Evolutionary conservation across 2,797 vertebrate species (phyloP).

Genomic region (Xyrichtys novacula): DNA sequence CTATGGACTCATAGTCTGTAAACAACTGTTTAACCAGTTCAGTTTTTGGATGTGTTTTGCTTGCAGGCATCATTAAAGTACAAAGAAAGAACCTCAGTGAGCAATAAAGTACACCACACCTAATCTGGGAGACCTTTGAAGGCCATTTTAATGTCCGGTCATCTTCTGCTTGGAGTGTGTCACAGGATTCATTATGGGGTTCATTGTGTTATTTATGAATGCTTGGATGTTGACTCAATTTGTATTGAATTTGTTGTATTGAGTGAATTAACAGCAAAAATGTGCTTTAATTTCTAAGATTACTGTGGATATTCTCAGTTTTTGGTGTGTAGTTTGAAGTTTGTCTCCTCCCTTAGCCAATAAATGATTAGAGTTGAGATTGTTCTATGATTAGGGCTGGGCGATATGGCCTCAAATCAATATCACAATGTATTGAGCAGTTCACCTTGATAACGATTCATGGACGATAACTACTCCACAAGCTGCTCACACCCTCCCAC

Average conservation of each 20-base stretch:
- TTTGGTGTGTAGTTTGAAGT: neutral
- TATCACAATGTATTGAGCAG: too few species aligned
- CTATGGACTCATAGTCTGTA: neutral
- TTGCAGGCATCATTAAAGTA: conserved; percentile 26
- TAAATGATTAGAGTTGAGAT: neutral
- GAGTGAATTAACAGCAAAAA: neutral
- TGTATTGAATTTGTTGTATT: conserved; percentile 1
- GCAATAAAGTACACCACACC: conserved; percentile 34
- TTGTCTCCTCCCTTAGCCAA: conserved; percentile 1
- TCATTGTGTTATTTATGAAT: conserved; percentile 15
- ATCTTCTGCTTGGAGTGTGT: conserved; percentile 8
- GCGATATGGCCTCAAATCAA: too few species aligned
- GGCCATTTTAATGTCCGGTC: conserved; percentile 52
- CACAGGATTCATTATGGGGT: conserved; percentile 12
- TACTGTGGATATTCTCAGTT: neutral
- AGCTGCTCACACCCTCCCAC: too few species aligned
- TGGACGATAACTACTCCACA: too few species aligned
- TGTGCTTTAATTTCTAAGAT: neutral
- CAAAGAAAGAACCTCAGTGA: conserved; percentile 20
- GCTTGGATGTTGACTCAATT: too few species aligned
- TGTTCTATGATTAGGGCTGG: too few species aligned
- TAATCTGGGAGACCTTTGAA: conserved; percentile 46
- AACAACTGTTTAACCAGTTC: conserved; percentile 5
- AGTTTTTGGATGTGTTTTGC: neutral
- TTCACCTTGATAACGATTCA: too few species aligned